These are phyloP conservation scores for Chondrilla cf. caribensis DNA, from an alignment of 37 sponge, comb jelly and placozoan species.

Conservation along the genomic window DNA sequence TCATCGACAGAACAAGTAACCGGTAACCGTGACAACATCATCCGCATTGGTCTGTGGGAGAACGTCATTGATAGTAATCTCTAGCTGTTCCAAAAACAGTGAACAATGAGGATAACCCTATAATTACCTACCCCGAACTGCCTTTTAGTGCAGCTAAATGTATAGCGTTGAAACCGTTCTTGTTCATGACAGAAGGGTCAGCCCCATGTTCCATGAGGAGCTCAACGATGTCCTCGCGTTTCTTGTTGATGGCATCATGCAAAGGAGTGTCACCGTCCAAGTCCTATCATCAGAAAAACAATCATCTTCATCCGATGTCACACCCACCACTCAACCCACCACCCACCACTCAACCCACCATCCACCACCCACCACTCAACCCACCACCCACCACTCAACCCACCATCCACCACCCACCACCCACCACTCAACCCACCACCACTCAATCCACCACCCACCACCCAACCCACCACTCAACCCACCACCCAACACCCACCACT, in stretches of 20 bases:
- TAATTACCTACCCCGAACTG: conserved; percentile 34
- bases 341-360: not conserved
- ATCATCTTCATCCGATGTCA: not conserved
- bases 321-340: not conserved
- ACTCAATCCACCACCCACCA: not conserved
- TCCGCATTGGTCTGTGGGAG: conserved; percentile 56
- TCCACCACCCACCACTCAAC: no score
- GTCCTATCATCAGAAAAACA: conserved; percentile 55
- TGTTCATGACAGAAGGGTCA: conserved; percentile 70
- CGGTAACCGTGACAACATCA: conserved; percentile 49
- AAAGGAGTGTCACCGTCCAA: conserved; percentile 92
- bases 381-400: no score
- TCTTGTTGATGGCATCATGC: conserved; percentile 89
- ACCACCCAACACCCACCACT: no score
- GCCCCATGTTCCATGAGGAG: conserved; percentile 71
- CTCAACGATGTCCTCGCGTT: conserved; percentile 77
- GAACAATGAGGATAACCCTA: no score
- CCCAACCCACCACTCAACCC: no score
- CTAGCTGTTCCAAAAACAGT: no score
- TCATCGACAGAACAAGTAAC: conserved; percentile 47
- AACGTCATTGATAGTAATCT: conserved; percentile 37
- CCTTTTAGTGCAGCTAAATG: conserved; percentile 86
- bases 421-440: no score
- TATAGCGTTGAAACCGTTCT: conserved; percentile 82
- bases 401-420: no score